Base-by-base conservation (phyloP, 2,888 invertebrate species). In the Hofmannophila pseudospretella region DNA sequence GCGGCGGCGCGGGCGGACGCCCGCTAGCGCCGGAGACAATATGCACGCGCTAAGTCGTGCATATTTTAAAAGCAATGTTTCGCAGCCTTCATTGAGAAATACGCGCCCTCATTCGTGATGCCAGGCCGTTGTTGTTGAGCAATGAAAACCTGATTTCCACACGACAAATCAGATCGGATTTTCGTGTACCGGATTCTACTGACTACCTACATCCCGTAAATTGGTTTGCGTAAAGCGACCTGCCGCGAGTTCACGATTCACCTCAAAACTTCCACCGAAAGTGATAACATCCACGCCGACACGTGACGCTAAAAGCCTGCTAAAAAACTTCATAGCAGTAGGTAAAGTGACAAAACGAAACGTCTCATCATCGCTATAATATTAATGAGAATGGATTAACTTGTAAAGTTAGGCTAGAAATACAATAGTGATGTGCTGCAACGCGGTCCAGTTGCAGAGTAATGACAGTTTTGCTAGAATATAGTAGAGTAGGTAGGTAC, bases 1-100 rank as follows among this genome's bases (percentile, higher is more conserved):
- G 32, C 29, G 14, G 8, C 32, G 28, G 28, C 16, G 14, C 16
- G 34, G 32, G 19, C 20, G 22, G 33, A 23, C 35, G 33, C 38
- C 36, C 36, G 36, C 47, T 39, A 25, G 16, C 29, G 47, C 45
- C 48, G 58, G 58, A 59, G 62, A 77, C 69, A 76, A 59, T 66
- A 60, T 55, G 42, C 56, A 49, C 68, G 64, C 69, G 60, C 67
- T 58, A 63, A 74, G 67, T 79, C 79, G 81, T 84, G 78, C 74
- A 78, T 81, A 84, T 79, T 81, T 78, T 79, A 72, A 76, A 74
- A 76, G 72, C 75, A 78, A 77, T 59, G 69, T 84, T 85, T 82
- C 81, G 75, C 71, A 78, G 85, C 69, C 73, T 80, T 74, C 71
- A 76, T 85, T 84, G 81, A 76, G 84, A 80, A 82, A 86, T 68